Conservation (phyloP, 2,888 invertebrate species). For the Norana najaformis region DNA sequence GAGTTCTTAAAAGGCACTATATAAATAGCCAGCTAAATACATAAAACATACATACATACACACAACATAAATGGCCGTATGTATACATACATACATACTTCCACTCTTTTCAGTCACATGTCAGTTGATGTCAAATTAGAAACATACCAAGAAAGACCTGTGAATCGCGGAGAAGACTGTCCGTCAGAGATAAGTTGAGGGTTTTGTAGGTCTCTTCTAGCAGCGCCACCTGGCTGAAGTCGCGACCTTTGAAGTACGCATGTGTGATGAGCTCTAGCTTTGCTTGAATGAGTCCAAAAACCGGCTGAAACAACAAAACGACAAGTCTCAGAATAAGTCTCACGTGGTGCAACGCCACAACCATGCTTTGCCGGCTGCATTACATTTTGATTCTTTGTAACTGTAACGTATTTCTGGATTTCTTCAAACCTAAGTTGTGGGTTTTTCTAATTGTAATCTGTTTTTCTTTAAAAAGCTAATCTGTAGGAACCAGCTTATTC, state of each 20-base stretch:
- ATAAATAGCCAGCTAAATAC: no score
- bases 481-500: no score
- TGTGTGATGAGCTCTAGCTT: slow-evolving; percentile 94
- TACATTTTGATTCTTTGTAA: no score
- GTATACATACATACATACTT: not conserved
- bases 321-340: not conserved
- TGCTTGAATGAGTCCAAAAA: slow-evolving; percentile 80
- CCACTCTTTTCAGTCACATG: not conserved
- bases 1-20: no score
- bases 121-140: not conserved
- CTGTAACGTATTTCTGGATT: no score
- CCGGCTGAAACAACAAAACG: slow-evolving; percentile 67
- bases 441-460: no score
- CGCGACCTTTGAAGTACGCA: slow-evolving; percentile 87
- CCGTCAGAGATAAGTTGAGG: slow-evolving; percentile 79
- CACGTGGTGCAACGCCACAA: not conserved
- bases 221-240: slow-evolving; percentile 64
- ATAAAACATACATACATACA: slow-evolving; percentile 7
- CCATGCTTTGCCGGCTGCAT: no score
- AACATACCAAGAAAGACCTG: slow-evolving; percentile 73
- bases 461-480: no score
- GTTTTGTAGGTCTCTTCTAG: slow-evolving; percentile 89
- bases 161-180: slow-evolving; percentile 58
- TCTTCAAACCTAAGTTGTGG: no score
- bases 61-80: not conserved